A percentile compares a stretch with the other conserved stretches of the same genome.
Conservation (phyloP, 2,113 vertebrate species). For the Uropsilus gracilis region DNA sequence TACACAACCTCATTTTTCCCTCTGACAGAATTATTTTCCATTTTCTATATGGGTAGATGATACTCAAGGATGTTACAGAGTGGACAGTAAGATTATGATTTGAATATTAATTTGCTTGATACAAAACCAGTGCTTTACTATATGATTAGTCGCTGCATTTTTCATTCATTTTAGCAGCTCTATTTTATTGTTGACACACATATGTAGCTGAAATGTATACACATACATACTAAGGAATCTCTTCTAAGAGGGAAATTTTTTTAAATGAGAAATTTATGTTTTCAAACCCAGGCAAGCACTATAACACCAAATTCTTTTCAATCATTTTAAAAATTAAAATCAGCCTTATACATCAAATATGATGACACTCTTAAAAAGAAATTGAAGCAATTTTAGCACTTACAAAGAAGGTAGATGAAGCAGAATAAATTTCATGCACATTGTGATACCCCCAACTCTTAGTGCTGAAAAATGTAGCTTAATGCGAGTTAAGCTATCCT, state of each 20-base stretch:
- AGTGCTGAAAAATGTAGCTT: conserved; percentile 68
- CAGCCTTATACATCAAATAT: conserved; percentile 60
- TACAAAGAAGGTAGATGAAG: conserved; percentile 65
- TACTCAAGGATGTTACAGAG: too few relatives aligned
- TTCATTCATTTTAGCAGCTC: not conserved
- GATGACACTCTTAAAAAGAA: conserved; percentile 75
- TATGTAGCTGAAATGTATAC: not conserved
- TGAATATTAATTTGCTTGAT: too few relatives aligned
- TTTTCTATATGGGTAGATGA: not conserved
- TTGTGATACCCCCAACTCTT: conserved; percentile 74
- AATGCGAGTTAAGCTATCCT: conserved; percentile 70
- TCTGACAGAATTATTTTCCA: not conserved
- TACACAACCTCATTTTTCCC: not conserved
- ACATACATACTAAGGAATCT: not conserved
- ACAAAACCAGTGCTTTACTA: not conserved
- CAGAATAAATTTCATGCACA: conserved; percentile 58
- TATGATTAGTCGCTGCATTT: not conserved
- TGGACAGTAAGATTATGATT: not conserved
- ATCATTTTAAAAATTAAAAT: conserved; percentile 52
- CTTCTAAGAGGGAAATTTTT: not conserved
- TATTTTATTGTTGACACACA: not conserved
- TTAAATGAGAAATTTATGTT: not conserved
- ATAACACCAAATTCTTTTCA: conserved; percentile 22
- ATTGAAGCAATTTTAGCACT: conserved; percentile 70
- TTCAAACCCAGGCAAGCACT: not conserved